These are phyloP conservation scores for Monochamus saltuarius DNA, from an alignment of 1,140 invertebrate species.

Conservation along the genomic window DNA sequence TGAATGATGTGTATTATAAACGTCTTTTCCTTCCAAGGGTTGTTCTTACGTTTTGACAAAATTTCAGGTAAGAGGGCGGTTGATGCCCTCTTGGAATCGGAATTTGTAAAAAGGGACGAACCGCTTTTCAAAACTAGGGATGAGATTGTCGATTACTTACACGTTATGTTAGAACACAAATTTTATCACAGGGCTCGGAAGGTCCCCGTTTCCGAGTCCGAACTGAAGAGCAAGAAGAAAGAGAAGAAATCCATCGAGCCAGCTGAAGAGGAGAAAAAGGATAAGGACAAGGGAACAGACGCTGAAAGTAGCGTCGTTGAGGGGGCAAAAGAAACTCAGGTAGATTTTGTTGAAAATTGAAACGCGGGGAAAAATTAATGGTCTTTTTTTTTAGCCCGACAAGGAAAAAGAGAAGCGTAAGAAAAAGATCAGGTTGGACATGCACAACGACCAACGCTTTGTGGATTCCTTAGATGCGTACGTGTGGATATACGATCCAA, in stretches of 20 bases:
- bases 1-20: neutral
- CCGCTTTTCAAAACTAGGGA: conserved; percentile 80
- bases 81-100: conserved; percentile 87
- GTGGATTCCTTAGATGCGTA: conserved; percentile 93
- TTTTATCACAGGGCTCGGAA: conserved; percentile 94
- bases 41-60: neutral
- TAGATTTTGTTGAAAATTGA: neutral
- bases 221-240: conserved; percentile 68
- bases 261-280: conserved; percentile 46
- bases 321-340: conserved; percentile 37
- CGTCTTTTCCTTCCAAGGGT: neutral
- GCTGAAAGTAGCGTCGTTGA: conserved; percentile 50
- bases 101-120: conserved; percentile 80
- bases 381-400: conserved; percentile 36
- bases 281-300: conserved; percentile 47
- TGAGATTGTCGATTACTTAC: conserved; percentile 78
- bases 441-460: conserved; percentile 94
- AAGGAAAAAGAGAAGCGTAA: conserved; percentile 63
- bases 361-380: no score
- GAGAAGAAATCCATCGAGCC: conserved; percentile 63
- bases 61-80: conserved; percentile 78
- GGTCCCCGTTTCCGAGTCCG: conserved; percentile 74
- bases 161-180: conserved; percentile 87
- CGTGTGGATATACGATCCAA: conserved; percentile 99
- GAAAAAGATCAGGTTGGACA: conserved; percentile 81